Conservation (phyloP, 2,113 vertebrate species). For the Rousettus leschenaultii region DNA sequence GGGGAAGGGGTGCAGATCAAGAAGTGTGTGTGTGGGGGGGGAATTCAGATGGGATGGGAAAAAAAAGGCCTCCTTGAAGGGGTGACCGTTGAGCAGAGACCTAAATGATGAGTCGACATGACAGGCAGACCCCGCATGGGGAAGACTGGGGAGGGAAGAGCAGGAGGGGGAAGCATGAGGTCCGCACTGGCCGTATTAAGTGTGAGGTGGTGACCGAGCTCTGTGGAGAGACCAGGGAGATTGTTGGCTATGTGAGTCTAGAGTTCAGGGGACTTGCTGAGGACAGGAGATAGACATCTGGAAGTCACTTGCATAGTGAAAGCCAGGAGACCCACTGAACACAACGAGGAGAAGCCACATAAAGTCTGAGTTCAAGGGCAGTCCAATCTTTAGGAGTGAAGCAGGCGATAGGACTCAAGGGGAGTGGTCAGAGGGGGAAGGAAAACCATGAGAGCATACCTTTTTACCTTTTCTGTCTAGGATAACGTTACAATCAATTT, state of each 20-base stretch:
- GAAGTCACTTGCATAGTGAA: not conserved
- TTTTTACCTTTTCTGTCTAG: not conserved
- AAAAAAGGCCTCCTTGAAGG: not conserved
- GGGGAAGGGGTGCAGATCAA: not conserved
- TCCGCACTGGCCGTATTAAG: not conserved
- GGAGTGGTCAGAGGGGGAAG: not conserved
- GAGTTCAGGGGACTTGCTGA: not conserved
- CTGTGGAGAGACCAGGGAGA: not conserved
- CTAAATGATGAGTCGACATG: not conserved
- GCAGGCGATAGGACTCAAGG: not conserved
- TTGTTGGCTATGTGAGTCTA: rapidly evolving
- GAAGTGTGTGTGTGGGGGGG: not conserved
- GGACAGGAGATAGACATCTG: not conserved
- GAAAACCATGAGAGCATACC: not conserved
- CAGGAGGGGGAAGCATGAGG: not conserved
- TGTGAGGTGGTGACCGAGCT: rapidly evolving
- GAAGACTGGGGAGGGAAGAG: rapidly evolving
- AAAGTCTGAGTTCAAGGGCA: not conserved
- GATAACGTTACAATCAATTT: not conserved
- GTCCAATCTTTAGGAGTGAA: not conserved
- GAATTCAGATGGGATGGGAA: not conserved
- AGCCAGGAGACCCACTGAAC: not conserved
- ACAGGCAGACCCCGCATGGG: rapidly evolving
- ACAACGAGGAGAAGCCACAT: not conserved
- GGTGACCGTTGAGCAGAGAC: not conserved